Evolutionary conservation across 2,113 vertebrate species (phyloP).

Genomic region (Corapipo altera): DNA sequence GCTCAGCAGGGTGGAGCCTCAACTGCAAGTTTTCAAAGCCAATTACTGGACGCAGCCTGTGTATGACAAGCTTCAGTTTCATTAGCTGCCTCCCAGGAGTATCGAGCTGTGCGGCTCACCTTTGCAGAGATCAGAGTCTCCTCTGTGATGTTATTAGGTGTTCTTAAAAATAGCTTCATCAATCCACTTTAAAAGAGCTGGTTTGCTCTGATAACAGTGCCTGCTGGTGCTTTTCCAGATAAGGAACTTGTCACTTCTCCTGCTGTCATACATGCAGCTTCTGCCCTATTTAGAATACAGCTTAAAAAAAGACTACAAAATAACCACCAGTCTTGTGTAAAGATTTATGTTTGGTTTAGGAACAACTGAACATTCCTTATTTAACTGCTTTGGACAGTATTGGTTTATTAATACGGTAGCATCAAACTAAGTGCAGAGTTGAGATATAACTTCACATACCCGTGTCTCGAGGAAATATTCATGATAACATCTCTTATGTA

Average conservation of each 20-base stretch:
- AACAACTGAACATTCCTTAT: not conserved
- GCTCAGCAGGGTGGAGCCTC: not conserved
- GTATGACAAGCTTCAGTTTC: conserved; percentile 29
- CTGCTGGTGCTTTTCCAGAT: conserved; percentile 32
- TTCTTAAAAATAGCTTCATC: conserved; percentile 50
- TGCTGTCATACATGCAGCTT: not conserved
- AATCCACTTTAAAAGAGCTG: conserved; percentile 17
- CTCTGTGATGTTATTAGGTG: conserved; percentile 36
- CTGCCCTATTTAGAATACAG: conserved; percentile 14
- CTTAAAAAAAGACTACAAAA: not conserved
- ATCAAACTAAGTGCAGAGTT: not conserved
- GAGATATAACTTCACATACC: not conserved
- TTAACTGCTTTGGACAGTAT: not conserved
- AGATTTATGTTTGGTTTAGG: not conserved
- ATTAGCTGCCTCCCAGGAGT: conserved; percentile 15
- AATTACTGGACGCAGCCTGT: not conserved
- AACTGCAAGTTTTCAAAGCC: not conserved
- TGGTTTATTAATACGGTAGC: not conserved
- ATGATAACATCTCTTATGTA: not conserved
- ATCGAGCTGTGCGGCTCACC: not conserved
- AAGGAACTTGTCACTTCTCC: conserved; percentile 35
- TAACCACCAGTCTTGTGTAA: not conserved
- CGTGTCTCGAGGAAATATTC: not conserved
- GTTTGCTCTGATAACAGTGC: conserved; percentile 17
- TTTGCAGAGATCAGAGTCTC: conserved; percentile 25